Evolutionary conservation across 1,140 invertebrate genomes (phyloP), one percentile per base, ranked within the genome.

Genomic region (Heterodera carotae): DNA sequence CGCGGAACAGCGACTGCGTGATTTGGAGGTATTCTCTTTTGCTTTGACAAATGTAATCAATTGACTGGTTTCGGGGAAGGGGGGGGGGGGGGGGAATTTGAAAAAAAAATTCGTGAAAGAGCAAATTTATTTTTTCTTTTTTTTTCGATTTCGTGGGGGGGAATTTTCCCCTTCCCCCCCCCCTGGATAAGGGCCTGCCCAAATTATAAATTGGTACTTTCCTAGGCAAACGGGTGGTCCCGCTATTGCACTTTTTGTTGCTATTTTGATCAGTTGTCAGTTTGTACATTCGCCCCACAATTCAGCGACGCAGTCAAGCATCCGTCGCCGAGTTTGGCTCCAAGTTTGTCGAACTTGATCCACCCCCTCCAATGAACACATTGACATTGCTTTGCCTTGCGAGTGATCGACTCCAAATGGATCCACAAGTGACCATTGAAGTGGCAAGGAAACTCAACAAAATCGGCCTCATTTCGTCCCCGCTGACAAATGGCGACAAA

Each of bases 11-110:
- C 69, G 69, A 15, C 7, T 71, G 22, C 69, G 69, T 18, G 69
- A 71, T n/a, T n/a, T 71, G 31, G 69, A 71, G n/a, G 69, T 71
- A 33, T 43, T 48, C 10, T 8, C 12, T 43, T 8, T 6, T 43
- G 39, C 6, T 43, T 43, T 43, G 39, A n/a, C n/a, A n/a, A n/a
- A n/a, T n/a, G n/a, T n/a, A n/a, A n/a, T n/a, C n/a, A n/a, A n/a
- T n/a, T n/a, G n/a, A n/a, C n/a, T n/a, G n/a, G n/a, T n/a, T n/a
- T n/a, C n/a, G n/a, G n/a, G n/a, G n/a, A n/a, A n/a, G n/a, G n/a
- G n/a, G n/a, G n/a, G n/a, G n/a, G n/a, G n/a, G n/a, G n/a, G n/a
- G n/a, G n/a, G n/a, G n/a, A n/a, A n/a, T n/a, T n/a, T n/a, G n/a
- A n/a, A n/a, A n/a, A n/a, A n/a, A n/a, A n/a, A n/a, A n/a, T n/a